Evolutionary conservation across 1,140 invertebrate genomes (phyloP).

Genomic region (Heliconius hermathena): DNA sequence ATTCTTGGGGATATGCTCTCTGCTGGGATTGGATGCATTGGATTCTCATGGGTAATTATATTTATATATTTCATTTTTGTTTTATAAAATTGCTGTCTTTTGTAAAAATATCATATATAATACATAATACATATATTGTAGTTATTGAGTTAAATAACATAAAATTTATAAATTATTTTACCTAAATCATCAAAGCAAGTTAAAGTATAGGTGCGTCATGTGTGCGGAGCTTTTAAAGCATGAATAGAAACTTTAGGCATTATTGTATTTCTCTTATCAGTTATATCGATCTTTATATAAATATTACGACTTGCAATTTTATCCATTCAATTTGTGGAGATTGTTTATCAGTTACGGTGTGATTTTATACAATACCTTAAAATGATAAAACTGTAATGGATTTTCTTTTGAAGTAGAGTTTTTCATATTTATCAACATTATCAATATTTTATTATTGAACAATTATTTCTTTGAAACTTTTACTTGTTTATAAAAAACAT

Average conservation of each 20-base stretch:
- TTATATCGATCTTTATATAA: neutral
- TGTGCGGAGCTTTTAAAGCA: conserved; percentile 1
- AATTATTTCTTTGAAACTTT: neutral
- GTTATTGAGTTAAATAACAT: neutral
- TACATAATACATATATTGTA: too few species aligned
- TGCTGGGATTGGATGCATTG: conserved; percentile 97
- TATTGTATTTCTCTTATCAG: neutral
- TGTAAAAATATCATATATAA: too few species aligned
- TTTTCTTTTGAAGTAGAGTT: neutral
- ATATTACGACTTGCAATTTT: conserved; percentile 5
- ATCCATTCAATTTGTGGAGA: neutral
- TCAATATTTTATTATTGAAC: neutral
- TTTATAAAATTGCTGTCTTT: neutral
- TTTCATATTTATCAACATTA: neutral
- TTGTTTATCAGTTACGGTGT: conserved; percentile 7
- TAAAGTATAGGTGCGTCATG: neutral
- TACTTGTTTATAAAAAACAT: neutral
- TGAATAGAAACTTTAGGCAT: neutral
- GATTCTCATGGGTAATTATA: conserved; percentile 97
- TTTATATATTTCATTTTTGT: neutral
- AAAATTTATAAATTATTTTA: neutral
- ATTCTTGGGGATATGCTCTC: conserved; percentile 99
- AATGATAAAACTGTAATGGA: neutral
- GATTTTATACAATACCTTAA: neutral
- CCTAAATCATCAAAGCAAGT: too few species aligned